These are phyloP conservation scores for Dinocampus coccinellae DNA, from an alignment of 2,888 invertebrate species.

Conservation along the genomic window DNA sequence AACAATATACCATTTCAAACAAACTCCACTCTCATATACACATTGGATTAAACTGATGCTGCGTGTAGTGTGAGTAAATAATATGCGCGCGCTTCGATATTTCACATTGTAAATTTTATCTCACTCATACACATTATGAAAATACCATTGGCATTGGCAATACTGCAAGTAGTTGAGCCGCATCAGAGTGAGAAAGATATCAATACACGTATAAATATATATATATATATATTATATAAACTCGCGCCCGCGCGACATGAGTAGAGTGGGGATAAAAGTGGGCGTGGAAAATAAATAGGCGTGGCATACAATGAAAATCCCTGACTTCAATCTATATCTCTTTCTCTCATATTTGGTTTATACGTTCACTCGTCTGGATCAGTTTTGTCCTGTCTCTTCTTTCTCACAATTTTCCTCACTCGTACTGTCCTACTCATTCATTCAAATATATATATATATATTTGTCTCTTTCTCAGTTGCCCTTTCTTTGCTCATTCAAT, in stretches of 20 bases:
- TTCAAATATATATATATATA: not conserved
- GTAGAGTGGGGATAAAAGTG: conserved; percentile 47
- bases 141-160: not conserved
- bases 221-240: not conserved
- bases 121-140: too few species aligned
- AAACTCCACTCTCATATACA: too few species aligned
- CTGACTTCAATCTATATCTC: conserved; percentile 51
- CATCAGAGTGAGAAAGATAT: conserved; percentile 3
- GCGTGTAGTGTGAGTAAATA: too few species aligned
- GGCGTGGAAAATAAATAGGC: conserved; percentile 51
- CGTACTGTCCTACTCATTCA: conserved; percentile 23
- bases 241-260: conserved; percentile 13
- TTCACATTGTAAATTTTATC: too few species aligned
- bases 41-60: too few species aligned
- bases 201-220: not conserved
- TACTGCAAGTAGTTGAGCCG: not conserved
- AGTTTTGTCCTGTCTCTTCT: conserved; percentile 18
- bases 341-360: not conserved
- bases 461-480: conserved; percentile 7
- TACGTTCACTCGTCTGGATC: conserved; percentile 20
- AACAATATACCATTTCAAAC: too few species aligned
- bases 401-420: conserved; percentile 20
- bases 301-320: conserved; percentile 61
- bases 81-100: too few species aligned
- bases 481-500: conserved; percentile 15